Evolutionary conservation across 30 jellyfish, hydroid and myxozoan genomes (phyloP).

Genomic region (Rhopilema esculentum): DNA sequence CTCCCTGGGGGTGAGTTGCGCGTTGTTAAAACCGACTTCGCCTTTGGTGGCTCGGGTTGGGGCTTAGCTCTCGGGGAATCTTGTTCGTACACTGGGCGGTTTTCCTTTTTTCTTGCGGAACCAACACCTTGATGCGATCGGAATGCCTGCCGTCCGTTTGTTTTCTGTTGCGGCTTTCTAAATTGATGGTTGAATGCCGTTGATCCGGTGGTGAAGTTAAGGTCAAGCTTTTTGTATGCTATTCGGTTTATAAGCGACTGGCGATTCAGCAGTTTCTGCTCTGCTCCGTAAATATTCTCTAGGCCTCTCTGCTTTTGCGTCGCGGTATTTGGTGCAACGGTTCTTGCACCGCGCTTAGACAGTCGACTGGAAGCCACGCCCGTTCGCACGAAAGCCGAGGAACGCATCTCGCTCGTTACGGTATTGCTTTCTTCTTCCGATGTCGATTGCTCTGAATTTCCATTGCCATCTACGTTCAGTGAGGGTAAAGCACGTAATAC

Average conservation of each 20-base stretch:
- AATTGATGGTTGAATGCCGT: slow-evolving; percentile 1
- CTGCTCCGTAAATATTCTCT: slow-evolving; percentile 36
- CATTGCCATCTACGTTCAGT: neutral
- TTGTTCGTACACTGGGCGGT: neutral
- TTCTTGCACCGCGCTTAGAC: neutral
- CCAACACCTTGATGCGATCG: neutral
- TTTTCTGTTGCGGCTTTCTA: neutral
- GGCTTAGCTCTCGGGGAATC: neutral
- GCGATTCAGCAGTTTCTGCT: slow-evolving; percentile 20
- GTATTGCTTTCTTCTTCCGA: slow-evolving; percentile 55
- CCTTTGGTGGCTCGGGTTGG: neutral
- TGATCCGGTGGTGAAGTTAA: slow-evolving; percentile 5
- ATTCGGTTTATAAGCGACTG: slow-evolving; percentile 20
- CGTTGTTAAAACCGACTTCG: neutral
- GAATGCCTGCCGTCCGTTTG: slow-evolving; percentile 11
- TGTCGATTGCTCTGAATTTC: slow-evolving; percentile 31
- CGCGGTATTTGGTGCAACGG: neutral
- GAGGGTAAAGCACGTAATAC: slow-evolving; percentile 22
- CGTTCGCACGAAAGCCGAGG: neutral
- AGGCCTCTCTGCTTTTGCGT: slow-evolving; percentile 23
- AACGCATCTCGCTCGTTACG: neutral
- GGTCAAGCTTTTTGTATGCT: slow-evolving; percentile 23
- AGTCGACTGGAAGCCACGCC: slow-evolving; percentile 9
- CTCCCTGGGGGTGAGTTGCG: neutral
- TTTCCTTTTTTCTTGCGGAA: slow-evolving; percentile 17